Conservation (phyloP, 2,797 vertebrate species). For the Crenuchus spilurus region DNA sequence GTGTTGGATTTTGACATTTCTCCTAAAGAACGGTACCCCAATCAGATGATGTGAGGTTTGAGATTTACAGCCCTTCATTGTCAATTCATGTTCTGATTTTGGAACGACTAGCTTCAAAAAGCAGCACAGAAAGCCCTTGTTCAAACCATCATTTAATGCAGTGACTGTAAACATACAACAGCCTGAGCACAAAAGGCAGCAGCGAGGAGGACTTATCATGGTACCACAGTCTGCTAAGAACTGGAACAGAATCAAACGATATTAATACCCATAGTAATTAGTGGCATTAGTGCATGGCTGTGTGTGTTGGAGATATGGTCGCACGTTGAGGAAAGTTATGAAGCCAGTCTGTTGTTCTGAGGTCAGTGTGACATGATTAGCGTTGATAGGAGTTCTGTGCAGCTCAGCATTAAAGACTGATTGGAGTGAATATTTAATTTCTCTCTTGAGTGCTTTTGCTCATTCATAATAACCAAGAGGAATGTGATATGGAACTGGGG, state of each 20-base stretch:
- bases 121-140: neutral
- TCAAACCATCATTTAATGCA: neutral
- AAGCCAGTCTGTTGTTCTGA: slow-evolving; percentile 2
- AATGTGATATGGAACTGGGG: neutral
- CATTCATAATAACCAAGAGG: slow-evolving; percentile 2
- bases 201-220: neutral
- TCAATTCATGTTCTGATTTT: too few species aligned
- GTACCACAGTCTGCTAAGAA: neutral
- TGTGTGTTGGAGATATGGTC: neutral
- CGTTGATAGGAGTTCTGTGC: neutral
- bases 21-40: too few species aligned
- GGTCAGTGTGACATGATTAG: slow-evolving; percentile 1
- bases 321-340: neutral
- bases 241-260: neutral
- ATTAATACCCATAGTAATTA: neutral
- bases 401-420: slow-evolving; percentile 1
- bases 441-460: neutral
- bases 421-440: neutral
- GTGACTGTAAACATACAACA: neutral
- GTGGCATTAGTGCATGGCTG: neutral
- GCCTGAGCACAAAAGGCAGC: neutral
- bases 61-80: too few species aligned
- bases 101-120: neutral
- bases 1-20: too few species aligned
- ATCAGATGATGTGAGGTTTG: too few species aligned